These are phyloP conservation scores for Piprites chloris DNA, from an alignment of 2,113 vertebrate genomes.

Conservation along the genomic window DNA sequence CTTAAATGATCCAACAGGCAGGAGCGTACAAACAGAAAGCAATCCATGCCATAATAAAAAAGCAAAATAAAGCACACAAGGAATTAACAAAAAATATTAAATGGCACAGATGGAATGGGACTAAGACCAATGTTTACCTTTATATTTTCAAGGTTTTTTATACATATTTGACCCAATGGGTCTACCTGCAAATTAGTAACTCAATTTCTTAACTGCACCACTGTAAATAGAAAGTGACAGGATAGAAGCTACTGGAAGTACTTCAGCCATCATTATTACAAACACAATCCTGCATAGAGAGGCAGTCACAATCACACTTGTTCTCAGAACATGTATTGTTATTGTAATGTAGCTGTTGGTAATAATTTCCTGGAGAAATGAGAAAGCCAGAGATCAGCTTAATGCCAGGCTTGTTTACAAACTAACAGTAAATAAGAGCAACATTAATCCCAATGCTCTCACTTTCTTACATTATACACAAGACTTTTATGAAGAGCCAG, in stretches of 20 bases:
- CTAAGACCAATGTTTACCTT: neutral
- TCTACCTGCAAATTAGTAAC: neutral
- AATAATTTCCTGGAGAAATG: constrained; percentile 6
- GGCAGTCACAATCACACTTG: neutral
- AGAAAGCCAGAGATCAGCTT: constrained; percentile 8
- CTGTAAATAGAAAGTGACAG: neutral
- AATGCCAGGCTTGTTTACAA: constrained; percentile 29
- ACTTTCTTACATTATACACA: neutral
- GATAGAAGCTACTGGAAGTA: neutral
- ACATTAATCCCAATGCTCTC: constrained; percentile 14
- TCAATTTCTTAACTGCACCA: neutral
- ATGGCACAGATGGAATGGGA: neutral
- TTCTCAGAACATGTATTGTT: neutral
- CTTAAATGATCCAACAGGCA: neutral
- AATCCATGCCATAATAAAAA: neutral
- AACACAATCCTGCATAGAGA: neutral
- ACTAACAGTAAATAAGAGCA: constrained; percentile 38
- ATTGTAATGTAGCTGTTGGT: neutral
- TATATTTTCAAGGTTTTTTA: neutral
- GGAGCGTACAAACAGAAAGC: neutral
- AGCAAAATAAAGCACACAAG: neutral
- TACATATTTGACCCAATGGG: neutral
- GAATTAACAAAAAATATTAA: neutral
- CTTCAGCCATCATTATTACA: neutral
- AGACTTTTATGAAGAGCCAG: neutral